Conservation (phyloP, 2,888 invertebrate genomes). For the Oscheius sp. region DNA sequence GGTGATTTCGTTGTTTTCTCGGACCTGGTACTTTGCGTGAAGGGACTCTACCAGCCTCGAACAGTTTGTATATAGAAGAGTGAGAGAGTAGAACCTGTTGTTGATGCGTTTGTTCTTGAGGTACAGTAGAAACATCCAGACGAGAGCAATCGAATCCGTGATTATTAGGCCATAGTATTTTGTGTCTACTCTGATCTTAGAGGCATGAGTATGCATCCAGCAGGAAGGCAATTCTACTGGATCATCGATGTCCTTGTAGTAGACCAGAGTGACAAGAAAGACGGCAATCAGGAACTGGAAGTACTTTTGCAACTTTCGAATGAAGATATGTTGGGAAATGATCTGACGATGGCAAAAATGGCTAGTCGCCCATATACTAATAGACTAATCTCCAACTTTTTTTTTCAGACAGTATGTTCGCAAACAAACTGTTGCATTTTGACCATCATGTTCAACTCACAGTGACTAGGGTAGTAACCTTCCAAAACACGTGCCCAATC, state of each 20-base stretch:
- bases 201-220: slow-evolving; percentile 11
- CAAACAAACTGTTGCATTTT: not conserved
- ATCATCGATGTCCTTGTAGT: slow-evolving; percentile 14
- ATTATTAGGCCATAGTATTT: slow-evolving; percentile 20
- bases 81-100: not conserved
- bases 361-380: no score
- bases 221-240: slow-evolving; percentile 3
- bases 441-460: not conserved
- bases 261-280: slow-evolving; percentile 5
- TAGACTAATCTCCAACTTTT: no score
- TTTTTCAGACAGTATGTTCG: no score
- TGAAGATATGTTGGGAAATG: no score
- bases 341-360: no score
- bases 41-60: slow-evolving; percentile 6
- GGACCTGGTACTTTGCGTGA: slow-evolving; percentile 24
- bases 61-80: not conserved
- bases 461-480: not conserved
- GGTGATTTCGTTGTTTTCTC: slow-evolving; percentile 21
- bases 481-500: slow-evolving; percentile 4
- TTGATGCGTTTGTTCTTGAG: slow-evolving; percentile 7
- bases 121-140: slow-evolving; percentile 23
- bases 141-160: slow-evolving; percentile 18
- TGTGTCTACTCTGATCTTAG: slow-evolving; percentile 11
- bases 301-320: no score
- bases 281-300: slow-evolving; percentile 25